Evolutionary conservation across 2,888 invertebrate genomes (phyloP).

Genomic region (Tridacna crocea): DNA sequence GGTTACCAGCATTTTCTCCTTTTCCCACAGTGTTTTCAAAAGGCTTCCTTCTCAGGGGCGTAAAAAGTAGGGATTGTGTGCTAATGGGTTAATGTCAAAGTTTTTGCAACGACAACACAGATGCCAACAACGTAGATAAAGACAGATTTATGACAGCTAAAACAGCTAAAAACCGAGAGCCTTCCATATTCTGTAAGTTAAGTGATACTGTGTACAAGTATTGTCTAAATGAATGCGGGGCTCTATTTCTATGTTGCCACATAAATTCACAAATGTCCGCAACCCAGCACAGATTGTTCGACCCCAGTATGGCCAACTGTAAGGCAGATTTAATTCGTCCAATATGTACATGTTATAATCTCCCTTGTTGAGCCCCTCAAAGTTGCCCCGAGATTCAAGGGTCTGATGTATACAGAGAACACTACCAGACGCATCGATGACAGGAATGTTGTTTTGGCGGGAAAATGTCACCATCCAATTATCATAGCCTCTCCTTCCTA

Average conservation of each 20-base stretch:
- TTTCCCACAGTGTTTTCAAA: no score
- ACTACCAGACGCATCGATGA: conserved; percentile 56
- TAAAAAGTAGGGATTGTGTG: no score
- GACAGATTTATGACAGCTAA: no score
- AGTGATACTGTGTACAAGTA: conserved; percentile 34
- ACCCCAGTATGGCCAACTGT: conserved; percentile 41
- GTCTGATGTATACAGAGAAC: conserved; percentile 58
- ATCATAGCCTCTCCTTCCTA: conserved; percentile 61
- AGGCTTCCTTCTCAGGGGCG: no score
- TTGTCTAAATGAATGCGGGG: conserved; percentile 27
- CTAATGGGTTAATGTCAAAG: no score
- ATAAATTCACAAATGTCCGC: conserved; percentile 52
- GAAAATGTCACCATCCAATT: conserved; percentile 63
- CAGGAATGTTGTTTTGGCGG: conserved; percentile 41
- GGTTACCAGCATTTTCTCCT: no score
- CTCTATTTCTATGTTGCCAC: conserved; percentile 35
- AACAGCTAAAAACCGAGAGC: conserved; percentile 17
- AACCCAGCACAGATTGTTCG: conserved; percentile 43
- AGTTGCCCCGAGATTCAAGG: conserved; percentile 51
- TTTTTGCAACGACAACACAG: no score
- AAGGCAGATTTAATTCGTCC: conserved; percentile 36
- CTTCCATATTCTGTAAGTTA: conserved; percentile 18
- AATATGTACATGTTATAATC: conserved; percentile 51
- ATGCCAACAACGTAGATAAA: no score
- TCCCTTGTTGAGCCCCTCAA: conserved; percentile 52